Percentiles rank a stretch among this genome's conserved stretches.
Evolutionary conservation across 2,888 invertebrate genomes (phyloP).

Genomic region (Leucania comma): DNA sequence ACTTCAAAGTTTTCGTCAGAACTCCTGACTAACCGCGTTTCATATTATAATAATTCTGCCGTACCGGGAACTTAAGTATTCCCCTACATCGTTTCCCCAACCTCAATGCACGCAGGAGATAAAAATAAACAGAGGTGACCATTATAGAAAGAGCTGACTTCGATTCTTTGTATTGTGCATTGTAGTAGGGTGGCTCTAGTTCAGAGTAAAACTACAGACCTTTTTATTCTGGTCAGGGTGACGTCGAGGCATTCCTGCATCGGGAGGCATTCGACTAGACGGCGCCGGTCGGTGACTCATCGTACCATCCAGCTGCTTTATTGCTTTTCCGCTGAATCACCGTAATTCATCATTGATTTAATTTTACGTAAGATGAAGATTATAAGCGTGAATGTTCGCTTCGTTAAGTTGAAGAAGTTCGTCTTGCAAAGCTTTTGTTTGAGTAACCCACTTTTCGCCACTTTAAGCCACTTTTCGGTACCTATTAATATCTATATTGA

Average conservation of each 20-base stretch:
- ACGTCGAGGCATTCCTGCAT: constrained; percentile 68
- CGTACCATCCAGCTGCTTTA: constrained; percentile 76
- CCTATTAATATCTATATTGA: constrained; percentile 44
- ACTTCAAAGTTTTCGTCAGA: constrained; percentile 23
- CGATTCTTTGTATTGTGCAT: constrained; percentile 41
- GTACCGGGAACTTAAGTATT: constrained; percentile 56
- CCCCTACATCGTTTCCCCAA: constrained; percentile 67
- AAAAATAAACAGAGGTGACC: constrained; percentile 69
- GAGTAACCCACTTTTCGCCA: constrained; percentile 34
- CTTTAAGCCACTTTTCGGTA: constrained; percentile 32
- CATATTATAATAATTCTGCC: constrained; percentile 59
- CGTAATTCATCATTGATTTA: constrained; percentile 73
- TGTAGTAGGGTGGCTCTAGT: constrained; percentile 37
- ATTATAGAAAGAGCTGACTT: constrained; percentile 59
- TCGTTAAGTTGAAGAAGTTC: constrained; percentile 48
- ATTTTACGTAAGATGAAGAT: constrained; percentile 63
- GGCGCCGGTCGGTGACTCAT: constrained; percentile 78
- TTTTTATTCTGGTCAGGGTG: constrained; percentile 64
- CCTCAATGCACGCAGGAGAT: constrained; percentile 65
- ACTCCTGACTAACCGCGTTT: constrained; percentile 39
- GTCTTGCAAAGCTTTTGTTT: constrained; percentile 34
- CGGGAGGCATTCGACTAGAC: constrained; percentile 74
- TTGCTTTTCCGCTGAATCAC: constrained; percentile 76
- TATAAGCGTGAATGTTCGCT: constrained; percentile 55
- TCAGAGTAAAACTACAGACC: constrained; percentile 60